phyloP scores from a whole-genome alignment of 1,140 invertebrate species.

The Pogonognathellus flavescens region DNA sequence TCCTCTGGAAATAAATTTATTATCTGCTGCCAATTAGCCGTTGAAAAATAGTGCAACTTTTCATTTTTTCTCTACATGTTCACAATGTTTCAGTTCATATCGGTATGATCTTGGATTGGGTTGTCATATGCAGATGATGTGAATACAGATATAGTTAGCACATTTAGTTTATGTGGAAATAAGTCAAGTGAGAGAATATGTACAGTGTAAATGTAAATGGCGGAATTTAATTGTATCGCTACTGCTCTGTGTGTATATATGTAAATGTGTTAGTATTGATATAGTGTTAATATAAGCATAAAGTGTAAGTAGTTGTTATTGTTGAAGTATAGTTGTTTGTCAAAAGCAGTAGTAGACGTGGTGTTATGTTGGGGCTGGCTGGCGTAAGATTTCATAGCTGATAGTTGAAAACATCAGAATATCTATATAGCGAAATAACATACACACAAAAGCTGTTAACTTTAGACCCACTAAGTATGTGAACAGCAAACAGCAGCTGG shows the following conservation, averaged over 20 bases:
- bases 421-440: constrained; percentile 14
- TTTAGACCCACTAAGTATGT: constrained; percentile 15
- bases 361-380: not conserved
- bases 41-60: constrained; percentile 40
- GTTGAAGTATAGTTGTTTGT: no score
- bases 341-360: not conserved
- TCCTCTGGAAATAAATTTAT: constrained; percentile 49
- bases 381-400: constrained; percentile 9
- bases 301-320: no score
- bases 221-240: constrained; percentile 35
- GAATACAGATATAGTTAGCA: not conserved
- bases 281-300: no score
- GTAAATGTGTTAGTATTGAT: no score
- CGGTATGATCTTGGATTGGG: not conserved
- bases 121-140: constrained; percentile 13
- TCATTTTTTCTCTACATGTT: constrained; percentile 33
- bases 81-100: not conserved
- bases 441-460: constrained; percentile 50
- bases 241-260: not conserved
- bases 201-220: constrained; percentile 9
- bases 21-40: constrained; percentile 38
- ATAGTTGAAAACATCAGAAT: constrained; percentile 12
- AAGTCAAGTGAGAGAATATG: not conserved
- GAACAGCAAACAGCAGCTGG: constrained; percentile 34
- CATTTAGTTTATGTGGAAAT: not conserved